Base-by-base conservation (phyloP, 1,140 invertebrate species). In the Drosophila bipectinata region DNA sequence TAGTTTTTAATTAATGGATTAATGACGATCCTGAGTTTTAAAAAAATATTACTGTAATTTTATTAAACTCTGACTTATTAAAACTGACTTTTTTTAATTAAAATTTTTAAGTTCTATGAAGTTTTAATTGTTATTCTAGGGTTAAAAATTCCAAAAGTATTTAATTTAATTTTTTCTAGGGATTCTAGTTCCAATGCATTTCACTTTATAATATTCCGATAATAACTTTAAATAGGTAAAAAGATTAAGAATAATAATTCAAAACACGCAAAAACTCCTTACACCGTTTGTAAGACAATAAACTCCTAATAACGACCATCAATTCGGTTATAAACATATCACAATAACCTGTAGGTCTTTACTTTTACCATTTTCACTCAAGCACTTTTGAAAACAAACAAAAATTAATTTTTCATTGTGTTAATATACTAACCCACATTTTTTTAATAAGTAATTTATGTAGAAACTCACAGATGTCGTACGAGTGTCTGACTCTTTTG, bases 401-500 rank as follows among this genome's bases (percentile, higher is more conserved):
- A n/a, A 37, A 37, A 4, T 4, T n/a, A 3, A 37, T 37, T n/a
- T 37, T 37, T 10, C 3, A n/a, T 37, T 37, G 32, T 32, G 34
- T n/a, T 37, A 37, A 12, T 37, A 37, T 37, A 37, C 10, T 37
- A 37, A 37, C 34, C 34, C 34, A 37, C n/a, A 9, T 37, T 18
- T n/a, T 44, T 28, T 44, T 30, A 15, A n/a, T 37, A 37, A 37
- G 10, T 37, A 37, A 37, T n/a, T 37, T 37, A 37, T 37, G 34
- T 37, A 37, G 34, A 37, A 37, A 37, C 12, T 37, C 4, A 34
- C 7, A 37, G 34, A 3, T 37, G 26, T 28, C 26, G 4, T 5
- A 37, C 34, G 21, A 21, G 21, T 37, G 34, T 37, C 34, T 10
- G 12, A 37, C 55, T 47, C 55, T 58, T 30, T 47, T 44, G 2